Base-by-base conservation (phyloP, 2,888 invertebrate genomes). In the Laspeyria flexula region DNA sequence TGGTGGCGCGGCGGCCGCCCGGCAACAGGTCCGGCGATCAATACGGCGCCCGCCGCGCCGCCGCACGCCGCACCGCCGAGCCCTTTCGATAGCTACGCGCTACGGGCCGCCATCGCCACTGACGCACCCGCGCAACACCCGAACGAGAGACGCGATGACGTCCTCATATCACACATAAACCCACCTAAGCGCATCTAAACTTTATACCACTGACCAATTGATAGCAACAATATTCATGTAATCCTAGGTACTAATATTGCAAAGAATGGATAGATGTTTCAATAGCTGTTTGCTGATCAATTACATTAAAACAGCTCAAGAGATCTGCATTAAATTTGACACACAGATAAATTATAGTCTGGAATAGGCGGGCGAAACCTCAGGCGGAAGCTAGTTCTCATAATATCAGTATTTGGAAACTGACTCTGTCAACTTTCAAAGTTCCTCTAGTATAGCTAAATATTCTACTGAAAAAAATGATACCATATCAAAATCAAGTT, bases 21-120 rank as follows among this genome's bases (percentile, higher is more conserved):
- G 87, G 91, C 91, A 92, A 91, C 91, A 92, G 90, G 92, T 91
- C 83, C 81, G 80, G 82, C 85, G 89, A 90, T 90, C 90, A 87
- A 90, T 89, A 89, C 83, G 75, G 73, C 73, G 77, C 74, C 75
- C 72, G 77, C 75, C 76, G 77, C 85, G 79, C 83, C 84, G 83
- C 74, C 83, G 82, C 88, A 79, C 81, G 78, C 74, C 77, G 75
- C 72, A 67, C 80, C 71, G 77, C 73, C 81, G 81, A 78, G 79
- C 83, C 79, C 79, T 78, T 78, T 77, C 80, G 73, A 73, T 67
- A 69, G 65, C 74, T 73, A 65, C 71, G 74, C 70, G 67, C 65
- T 62, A 60, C 63, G 62, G 52, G 21, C 21, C 21, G 49, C 57
- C 37, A 29, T 35, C 43, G 54, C 47, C 44, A 45, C 54, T 50